Percentiles rank a stretch among this genome's conserved stretches.
phyloP scores from a whole-genome alignment of 1,140 invertebrate species.

The Subanguina moxae region DNA sequence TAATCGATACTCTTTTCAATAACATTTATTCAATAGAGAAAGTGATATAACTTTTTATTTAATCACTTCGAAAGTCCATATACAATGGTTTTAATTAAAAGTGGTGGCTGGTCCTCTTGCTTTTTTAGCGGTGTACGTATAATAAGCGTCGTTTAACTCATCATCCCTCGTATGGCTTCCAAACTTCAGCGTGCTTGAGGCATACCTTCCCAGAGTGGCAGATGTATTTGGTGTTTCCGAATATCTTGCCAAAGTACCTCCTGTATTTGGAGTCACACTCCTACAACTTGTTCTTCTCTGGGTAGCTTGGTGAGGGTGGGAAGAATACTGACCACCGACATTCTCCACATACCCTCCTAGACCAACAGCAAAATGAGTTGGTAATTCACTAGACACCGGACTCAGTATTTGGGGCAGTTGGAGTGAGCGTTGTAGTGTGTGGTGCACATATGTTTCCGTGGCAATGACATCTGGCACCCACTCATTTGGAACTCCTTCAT shows the following conservation, averaged over 20 bases:
- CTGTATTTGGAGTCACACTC: background rate
- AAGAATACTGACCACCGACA: background rate
- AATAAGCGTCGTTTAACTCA: conserved; percentile 46
- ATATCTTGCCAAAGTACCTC: background rate
- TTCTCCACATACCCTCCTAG: background rate
- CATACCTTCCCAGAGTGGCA: conserved; percentile 1
- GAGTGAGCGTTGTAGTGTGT: conserved; percentile 47
- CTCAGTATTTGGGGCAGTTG: conserved; percentile 26
- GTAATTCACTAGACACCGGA: conserved; percentile 3
- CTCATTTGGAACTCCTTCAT: conserved; percentile 41
- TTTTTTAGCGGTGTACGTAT: conserved; percentile 27
- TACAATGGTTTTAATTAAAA: conserved; percentile 7
- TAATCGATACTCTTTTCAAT: too few species aligned
- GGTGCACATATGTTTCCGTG: conserved; percentile 38
- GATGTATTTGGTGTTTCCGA: conserved; percentile 7
- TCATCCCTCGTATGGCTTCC: conserved; percentile 9
- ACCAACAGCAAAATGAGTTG: background rate
- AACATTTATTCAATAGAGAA: too few species aligned
- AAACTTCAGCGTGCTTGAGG: background rate
- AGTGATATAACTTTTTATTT: background rate
- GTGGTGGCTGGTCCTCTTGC: conserved; percentile 9
- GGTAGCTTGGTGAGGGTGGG: background rate
- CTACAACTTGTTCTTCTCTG: background rate
- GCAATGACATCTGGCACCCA: conserved; percentile 41
- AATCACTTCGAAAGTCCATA: background rate